phyloP scores from a whole-genome alignment of 23 tunicate genomes.

The Diplosoma virens region DNA sequence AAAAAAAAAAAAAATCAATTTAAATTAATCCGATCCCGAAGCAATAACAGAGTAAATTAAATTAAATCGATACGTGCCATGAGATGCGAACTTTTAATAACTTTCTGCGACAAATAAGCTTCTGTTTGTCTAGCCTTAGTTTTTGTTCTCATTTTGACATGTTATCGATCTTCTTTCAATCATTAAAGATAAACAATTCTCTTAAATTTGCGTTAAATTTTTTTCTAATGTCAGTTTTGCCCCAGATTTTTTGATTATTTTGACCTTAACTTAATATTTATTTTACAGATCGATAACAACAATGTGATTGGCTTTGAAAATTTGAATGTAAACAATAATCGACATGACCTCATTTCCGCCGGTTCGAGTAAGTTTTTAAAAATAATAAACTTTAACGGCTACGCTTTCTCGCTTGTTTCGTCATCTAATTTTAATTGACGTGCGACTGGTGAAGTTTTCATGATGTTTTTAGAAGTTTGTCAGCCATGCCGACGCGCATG shows the following conservation, averaged over 20 bases:
- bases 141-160: too few species aligned
- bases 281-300: conserved; percentile 21
- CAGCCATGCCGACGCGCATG: background rate
- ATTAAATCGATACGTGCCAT: too few species aligned
- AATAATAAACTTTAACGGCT: background rate
- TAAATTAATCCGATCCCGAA: too few species aligned
- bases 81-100: too few species aligned
- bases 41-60: too few species aligned
- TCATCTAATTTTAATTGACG: background rate
- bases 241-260: background rate
- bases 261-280: too few species aligned
- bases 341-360: background rate
- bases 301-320: conserved; percentile 11
- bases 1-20: too few species aligned
- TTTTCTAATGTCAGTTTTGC: background rate
- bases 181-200: background rate
- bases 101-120: too few species aligned
- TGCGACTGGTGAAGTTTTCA: background rate
- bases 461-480: background rate
- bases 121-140: too few species aligned
- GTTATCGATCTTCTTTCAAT: too few species aligned
- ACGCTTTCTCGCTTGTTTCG: background rate
- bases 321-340: conserved; percentile 8
- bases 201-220: background rate
- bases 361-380: background rate